phyloP scores from a whole-genome alignment of 2,888 invertebrate genomes.

The Hirtodrosophila histrioides region DNA sequence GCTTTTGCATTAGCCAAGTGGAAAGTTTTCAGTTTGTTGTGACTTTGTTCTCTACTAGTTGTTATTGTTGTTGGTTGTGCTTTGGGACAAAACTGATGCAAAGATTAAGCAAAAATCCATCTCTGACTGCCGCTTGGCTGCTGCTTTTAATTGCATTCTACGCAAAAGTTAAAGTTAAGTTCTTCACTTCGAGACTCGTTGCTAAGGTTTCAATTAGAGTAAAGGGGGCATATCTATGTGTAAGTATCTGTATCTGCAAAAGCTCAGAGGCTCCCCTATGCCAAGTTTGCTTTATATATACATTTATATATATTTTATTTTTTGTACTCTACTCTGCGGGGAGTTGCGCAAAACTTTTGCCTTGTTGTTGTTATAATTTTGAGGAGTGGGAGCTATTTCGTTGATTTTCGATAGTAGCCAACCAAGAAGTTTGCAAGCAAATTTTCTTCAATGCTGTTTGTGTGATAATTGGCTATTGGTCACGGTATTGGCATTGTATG shows the following conservation, averaged over 20 bases:
- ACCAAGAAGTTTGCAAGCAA: conserved; percentile 61
- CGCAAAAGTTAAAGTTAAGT: conserved; percentile 69
- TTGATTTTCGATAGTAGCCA: conserved; percentile 65
- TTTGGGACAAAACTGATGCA: conserved; percentile 72
- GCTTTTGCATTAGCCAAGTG: conserved; percentile 60
- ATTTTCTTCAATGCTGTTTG: conserved; percentile 62
- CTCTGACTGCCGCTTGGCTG: conserved; percentile 70
- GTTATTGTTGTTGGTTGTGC: conserved; percentile 36
- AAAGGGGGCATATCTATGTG: conserved; percentile 23
- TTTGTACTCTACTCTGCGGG: conserved; percentile 16
- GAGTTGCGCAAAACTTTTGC: conserved; percentile 43
- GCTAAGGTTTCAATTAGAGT: conserved; percentile 71
- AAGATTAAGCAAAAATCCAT: conserved; percentile 70
- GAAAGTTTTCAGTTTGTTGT: conserved; percentile 52
- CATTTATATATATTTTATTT: background rate
- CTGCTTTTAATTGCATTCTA: conserved; percentile 77
- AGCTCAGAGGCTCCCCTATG: conserved; percentile 12
- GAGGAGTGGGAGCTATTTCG: conserved; percentile 53
- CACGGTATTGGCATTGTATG: conserved; percentile 43
- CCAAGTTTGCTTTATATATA: conserved; percentile 19
- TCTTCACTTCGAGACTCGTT: conserved; percentile 46
- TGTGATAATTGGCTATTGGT: conserved; percentile 72
- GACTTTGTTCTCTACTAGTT: conserved; percentile 17
- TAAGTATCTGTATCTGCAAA: conserved; percentile 42
- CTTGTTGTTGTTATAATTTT: conserved; percentile 29